Base-by-base conservation (phyloP, 2,888 invertebrate genomes). In the Lithophane ornitopus region DNA sequence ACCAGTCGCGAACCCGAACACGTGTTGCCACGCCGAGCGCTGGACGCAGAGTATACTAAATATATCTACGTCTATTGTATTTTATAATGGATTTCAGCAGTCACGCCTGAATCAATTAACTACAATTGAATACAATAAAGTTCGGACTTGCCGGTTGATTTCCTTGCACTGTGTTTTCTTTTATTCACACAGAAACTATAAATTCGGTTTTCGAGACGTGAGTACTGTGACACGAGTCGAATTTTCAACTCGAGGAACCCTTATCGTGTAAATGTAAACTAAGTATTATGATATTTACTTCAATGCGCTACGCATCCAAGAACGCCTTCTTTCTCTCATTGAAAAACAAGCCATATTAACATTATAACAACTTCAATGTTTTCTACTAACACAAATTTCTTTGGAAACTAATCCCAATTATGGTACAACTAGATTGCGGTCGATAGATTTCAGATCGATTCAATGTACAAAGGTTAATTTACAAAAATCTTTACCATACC, bases 381-480 rank as follows among this genome's bases (percentile, higher is more conserved):
- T 44, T 63, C n/a, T 34, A 59, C 22, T 78, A 78, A 80, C 41
- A 1, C 34, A 69, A 34, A 34, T 49, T 0, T 49, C 16, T 46
- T 39, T 70, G 34, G 8, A 54, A 62, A 65, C 58, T 68, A 59
- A 84, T 68, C n/a, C 26, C 8, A 0, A 22, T 28, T 59, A 7
- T 39, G 63, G 26, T 76, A 52, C n/a, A 44, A 59, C 19, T 63
- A 16, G n/a, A 63, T 63, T 81, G 49, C n/a, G 34, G 22, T 34
- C 11, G 19, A 28, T 39, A 2, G 22, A 75, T 39, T 49, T 28
- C 22, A 28, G 4, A 61, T 39, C 9, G 0, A 14, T 26, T 28
- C 16, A n/a, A 3, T 41, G 16, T 16, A 34, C n/a, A 4, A 22
- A 0, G 9, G 7, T 61, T 1, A 2, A 54, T 12, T 49, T 69